A percentile compares a stretch with the other conserved stretches of the same genome.
These are phyloP conservation scores for Pomatorhinus ruficollis DNA, from an alignment of 2,113 vertebrate genomes.

Conservation along the genomic window DNA sequence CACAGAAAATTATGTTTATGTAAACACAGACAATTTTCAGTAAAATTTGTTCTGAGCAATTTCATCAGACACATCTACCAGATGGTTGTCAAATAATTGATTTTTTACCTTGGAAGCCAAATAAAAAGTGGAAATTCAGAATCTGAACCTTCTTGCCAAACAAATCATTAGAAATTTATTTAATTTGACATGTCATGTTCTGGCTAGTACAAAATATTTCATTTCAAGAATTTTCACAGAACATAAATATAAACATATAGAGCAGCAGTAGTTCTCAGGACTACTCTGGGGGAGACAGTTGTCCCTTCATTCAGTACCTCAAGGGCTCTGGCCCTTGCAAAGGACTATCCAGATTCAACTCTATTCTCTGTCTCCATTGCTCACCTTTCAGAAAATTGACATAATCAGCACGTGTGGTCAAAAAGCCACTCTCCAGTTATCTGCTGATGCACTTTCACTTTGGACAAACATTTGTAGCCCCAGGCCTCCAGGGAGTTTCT, in stretches of 20 bases:
- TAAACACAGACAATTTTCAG: background rate
- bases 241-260: background rate
- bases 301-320: background rate
- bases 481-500: background rate
- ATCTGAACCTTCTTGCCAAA: background rate
- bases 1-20: background rate
- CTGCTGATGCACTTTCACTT: background rate
- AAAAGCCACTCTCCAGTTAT: background rate
- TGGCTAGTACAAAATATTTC: background rate
- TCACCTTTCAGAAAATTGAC: background rate
- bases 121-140: background rate
- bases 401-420: background rate
- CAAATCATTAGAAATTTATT: background rate
- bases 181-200: background rate
- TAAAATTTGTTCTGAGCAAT: background rate
- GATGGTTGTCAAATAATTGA: background rate
- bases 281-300: background rate
- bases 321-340: background rate
- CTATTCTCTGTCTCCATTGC: background rate
- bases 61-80: background rate
- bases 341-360: background rate
- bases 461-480: background rate
- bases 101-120: background rate
- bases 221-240: background rate
- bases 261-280: background rate